phyloP scores from a whole-genome alignment of 2,888 invertebrate species.

The Notodonta dromedarius region DNA sequence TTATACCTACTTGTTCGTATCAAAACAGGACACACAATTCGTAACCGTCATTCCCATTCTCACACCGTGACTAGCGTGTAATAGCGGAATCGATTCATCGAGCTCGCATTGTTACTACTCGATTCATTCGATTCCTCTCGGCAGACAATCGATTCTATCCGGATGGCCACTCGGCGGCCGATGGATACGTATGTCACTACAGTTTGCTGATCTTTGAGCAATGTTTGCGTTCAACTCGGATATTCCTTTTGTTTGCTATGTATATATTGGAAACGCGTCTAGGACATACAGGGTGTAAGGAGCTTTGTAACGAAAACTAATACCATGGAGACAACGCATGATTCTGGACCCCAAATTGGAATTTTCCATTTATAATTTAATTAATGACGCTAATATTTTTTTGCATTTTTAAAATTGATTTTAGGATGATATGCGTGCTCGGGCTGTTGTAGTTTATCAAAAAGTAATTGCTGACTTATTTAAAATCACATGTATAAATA shows the following conservation, averaged over 20 bases:
- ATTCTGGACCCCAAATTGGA: no score
- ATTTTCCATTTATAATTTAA: no score
- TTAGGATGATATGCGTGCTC: no score
- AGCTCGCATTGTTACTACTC: constrained; percentile 17
- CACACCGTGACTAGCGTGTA: constrained; percentile 9
- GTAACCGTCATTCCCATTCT: neutral
- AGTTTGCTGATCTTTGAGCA: constrained; percentile 23
- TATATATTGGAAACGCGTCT: neutral
- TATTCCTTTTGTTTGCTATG: constrained; percentile 23
- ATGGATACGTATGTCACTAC: constrained; percentile 17
- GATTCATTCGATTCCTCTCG: constrained; percentile 14
- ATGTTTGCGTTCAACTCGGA: constrained; percentile 26
- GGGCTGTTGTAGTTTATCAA: no score
- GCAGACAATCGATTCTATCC: constrained; percentile 31
- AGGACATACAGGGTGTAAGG: neutral
- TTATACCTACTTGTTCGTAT: no score
- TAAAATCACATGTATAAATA: no score
- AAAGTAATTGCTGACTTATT: no score
- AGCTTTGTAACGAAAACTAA: no score
- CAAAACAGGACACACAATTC: no score
- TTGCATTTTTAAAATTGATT: no score
- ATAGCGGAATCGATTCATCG: constrained; percentile 23
- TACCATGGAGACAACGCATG: no score
- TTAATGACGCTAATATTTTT: no score
- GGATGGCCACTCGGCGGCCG: constrained; percentile 17